A percentile compares a stretch with the other conserved stretches of the same genome.
These are phyloP conservation scores for Myioborus melanocephalus DNA, from an alignment of 2,797 vertebrate genomes.

Conservation along the genomic window DNA sequence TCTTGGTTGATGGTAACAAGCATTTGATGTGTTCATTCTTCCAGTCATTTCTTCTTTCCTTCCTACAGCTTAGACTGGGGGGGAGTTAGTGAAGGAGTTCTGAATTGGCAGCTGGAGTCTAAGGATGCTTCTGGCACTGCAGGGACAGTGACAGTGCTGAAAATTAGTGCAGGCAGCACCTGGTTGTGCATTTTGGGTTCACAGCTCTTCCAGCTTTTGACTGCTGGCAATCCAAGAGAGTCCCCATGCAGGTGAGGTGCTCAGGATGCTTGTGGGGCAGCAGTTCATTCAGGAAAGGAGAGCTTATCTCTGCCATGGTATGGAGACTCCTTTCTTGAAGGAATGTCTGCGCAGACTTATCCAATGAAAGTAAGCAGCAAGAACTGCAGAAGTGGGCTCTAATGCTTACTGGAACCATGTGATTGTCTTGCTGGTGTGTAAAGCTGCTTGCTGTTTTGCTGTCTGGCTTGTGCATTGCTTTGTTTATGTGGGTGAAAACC, in stretches of 20 bases:
- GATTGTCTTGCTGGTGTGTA: not conserved
- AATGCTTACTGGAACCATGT: not conserved
- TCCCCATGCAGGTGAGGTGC: not conserved
- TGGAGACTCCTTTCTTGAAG: not conserved
- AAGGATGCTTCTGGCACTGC: not conserved
- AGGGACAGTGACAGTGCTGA: not conserved
- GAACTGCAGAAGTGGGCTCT: not conserved
- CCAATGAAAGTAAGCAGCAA: not conserved
- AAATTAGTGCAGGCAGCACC: not conserved
- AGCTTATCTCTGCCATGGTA: accelerated
- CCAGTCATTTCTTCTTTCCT: not conserved
- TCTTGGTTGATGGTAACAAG: not conserved
- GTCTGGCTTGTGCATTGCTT: not conserved
- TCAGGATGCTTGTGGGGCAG: not conserved
- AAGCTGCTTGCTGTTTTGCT: not conserved
- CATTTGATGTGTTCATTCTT: accelerated
- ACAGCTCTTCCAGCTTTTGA: not conserved
- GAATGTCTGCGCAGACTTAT: accelerated
- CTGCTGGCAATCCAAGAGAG: not conserved
- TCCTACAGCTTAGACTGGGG: not conserved
- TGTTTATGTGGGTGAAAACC: not conserved
- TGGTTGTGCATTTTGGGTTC: not conserved
- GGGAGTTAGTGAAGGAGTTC: not conserved
- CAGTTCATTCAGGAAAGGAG: not conserved
- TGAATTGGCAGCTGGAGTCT: not conserved